Conservation (phyloP, 1,140 invertebrate species). For the Vanessa tameamea region DNA sequence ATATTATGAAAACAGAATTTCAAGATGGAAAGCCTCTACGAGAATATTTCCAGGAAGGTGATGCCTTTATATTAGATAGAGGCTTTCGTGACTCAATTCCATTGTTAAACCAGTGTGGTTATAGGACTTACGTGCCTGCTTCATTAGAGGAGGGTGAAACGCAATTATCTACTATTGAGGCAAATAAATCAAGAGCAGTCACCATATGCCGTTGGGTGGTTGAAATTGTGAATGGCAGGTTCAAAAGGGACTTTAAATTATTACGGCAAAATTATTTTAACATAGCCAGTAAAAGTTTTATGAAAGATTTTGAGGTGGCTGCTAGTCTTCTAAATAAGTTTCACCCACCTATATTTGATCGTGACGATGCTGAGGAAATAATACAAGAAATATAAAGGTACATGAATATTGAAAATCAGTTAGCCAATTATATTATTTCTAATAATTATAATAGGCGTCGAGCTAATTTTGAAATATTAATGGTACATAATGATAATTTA, state of each 20-base stretch:
- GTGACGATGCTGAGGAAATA: slow-evolving; percentile 8
- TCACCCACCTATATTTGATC: slow-evolving; percentile 23
- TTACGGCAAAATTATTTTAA: not conserved
- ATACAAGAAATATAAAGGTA: too few relatives aligned
- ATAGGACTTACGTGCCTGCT: slow-evolving; percentile 41
- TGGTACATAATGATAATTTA: too few relatives aligned
- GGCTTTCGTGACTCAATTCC: slow-evolving; percentile 37
- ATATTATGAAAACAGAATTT: slow-evolving; percentile 3
- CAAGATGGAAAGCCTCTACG: not conserved
- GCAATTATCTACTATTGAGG: not conserved
- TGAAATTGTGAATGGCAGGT: slow-evolving; percentile 18
- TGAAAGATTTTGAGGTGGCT: slow-evolving; percentile 32
- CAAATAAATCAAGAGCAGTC: slow-evolving; percentile 18
- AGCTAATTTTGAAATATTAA: too few relatives aligned
- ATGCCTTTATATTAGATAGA: slow-evolving; percentile 20
- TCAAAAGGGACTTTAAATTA: not conserved
- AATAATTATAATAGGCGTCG: too few relatives aligned
- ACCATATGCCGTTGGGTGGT: slow-evolving; percentile 25
- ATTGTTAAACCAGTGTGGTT: slow-evolving; percentile 31
- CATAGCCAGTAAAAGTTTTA: slow-evolving; percentile 35
- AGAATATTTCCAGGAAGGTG: slow-evolving; percentile 4
- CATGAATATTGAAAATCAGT: too few relatives aligned
- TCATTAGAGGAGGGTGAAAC: slow-evolving; percentile 36
- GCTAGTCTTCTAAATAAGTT: not conserved
- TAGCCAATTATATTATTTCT: too few relatives aligned